Evolutionary conservation across 2,888 invertebrate species (phyloP).

Genomic region (Chaetogeoica ovagalla): DNA sequence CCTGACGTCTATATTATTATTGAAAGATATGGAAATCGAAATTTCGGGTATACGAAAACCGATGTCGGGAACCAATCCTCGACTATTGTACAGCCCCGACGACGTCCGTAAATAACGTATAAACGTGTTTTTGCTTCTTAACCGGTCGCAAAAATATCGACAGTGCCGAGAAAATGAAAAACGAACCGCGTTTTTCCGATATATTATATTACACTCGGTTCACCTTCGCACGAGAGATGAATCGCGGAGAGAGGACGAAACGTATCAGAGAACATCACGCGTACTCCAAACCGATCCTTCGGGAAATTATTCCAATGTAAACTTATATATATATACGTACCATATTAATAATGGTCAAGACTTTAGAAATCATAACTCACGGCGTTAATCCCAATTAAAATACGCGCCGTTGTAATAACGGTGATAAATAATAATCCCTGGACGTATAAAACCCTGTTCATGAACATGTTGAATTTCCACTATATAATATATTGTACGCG

Average conservation of each 20-base stretch:
- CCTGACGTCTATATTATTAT: too few relatives aligned
- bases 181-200: background rate
- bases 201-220: too few relatives aligned
- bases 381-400: constrained; percentile 35
- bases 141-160: too few relatives aligned
- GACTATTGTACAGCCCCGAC: too few relatives aligned
- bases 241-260: background rate
- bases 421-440: constrained; percentile 20
- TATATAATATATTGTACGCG: too few relatives aligned
- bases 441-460: constrained; percentile 5
- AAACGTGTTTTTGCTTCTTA: too few relatives aligned
- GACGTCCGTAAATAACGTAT: too few relatives aligned
- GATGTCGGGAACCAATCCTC: too few relatives aligned
- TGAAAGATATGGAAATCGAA: too few relatives aligned
- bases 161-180: background rate
- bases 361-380: background rate
- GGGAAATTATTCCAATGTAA: background rate
- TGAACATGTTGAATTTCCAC: constrained; percentile 12
- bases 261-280: too few relatives aligned
- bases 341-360: background rate
- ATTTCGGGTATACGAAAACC: too few relatives aligned
- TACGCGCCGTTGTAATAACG: constrained; percentile 4
- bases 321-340: background rate
- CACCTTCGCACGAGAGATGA: too few relatives aligned
- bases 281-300: background rate